phyloP scores from a whole-genome alignment of 2,797 vertebrate species.

The Hippopotamyrus pictus region DNA sequence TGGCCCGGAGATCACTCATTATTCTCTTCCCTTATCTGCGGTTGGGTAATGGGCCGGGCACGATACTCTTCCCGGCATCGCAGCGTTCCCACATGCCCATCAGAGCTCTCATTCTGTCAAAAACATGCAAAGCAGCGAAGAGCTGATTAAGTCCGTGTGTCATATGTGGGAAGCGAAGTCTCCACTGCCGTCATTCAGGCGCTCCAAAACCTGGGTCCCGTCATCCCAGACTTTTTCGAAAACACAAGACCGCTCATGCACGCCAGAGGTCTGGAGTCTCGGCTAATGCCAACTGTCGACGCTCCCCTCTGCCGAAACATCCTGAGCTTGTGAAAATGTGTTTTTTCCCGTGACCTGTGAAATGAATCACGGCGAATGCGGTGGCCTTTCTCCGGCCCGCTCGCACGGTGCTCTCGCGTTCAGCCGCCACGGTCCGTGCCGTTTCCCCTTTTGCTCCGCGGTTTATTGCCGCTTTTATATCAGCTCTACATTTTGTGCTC shows the following conservation, averaged over 20 bases:
- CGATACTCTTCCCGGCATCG: background rate
- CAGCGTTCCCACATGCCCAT: background rate
- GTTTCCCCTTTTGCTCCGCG: background rate
- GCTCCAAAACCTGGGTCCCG: background rate
- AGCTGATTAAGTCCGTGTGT: conserved; percentile 2
- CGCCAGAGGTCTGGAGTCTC: background rate
- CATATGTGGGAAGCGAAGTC: background rate
- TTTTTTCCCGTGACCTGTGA: background rate
- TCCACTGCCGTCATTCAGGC: background rate
- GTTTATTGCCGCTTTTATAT: conserved; percentile 20
- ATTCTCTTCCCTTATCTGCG: background rate
- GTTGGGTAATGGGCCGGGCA: background rate
- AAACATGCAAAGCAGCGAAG: background rate
- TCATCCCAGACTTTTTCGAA: background rate
- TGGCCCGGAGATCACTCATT: background rate
- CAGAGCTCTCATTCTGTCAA: background rate
- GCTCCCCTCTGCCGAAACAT: background rate
- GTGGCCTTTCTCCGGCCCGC: background rate
- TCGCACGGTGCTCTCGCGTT: background rate
- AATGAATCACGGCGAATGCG: background rate
- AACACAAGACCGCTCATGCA: background rate
- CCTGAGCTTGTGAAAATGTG: background rate
- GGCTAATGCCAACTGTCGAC: background rate
- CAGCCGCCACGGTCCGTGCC: background rate
- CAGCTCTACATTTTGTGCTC: conserved; percentile 9